These are phyloP conservation scores for Coelopa pilipes DNA, from an alignment of 2,888 invertebrate species.

Conservation along the genomic window DNA sequence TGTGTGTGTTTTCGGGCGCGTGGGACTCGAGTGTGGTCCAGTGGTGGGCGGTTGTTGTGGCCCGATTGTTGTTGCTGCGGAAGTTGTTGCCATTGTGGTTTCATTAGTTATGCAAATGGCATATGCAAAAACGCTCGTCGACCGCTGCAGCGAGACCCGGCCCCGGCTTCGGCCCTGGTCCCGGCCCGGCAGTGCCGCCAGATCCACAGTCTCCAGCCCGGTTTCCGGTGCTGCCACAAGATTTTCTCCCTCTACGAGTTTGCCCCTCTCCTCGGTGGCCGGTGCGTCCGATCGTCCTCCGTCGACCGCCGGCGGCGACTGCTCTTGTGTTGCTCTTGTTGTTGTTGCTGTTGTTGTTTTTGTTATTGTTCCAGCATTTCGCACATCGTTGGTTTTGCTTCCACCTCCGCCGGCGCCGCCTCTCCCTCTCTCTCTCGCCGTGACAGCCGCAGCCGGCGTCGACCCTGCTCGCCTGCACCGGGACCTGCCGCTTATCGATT, in stretches of 20 bases:
- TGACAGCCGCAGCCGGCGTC: neutral
- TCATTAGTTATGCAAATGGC: constrained; percentile 25
- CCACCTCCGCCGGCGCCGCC: too few species aligned
- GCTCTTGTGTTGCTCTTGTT: neutral
- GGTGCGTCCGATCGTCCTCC: neutral
- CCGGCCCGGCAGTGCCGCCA: too few species aligned
- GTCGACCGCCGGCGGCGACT: neutral
- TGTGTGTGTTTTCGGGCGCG: constrained; percentile 14
- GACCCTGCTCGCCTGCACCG: too few species aligned
- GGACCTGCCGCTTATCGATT: constrained; percentile 15
- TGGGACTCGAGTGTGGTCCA: neutral
- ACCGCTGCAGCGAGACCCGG: too few species aligned
- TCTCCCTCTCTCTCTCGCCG: too few species aligned
- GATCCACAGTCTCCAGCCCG: too few species aligned
- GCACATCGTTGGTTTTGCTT: neutral
- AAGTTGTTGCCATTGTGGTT: constrained; percentile 9
- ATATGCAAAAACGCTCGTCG: neutral
- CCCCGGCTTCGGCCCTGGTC: too few species aligned
- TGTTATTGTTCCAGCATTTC: neutral
- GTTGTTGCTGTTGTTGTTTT: neutral
- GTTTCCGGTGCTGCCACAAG: too few species aligned
- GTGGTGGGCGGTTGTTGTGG: constrained; percentile 1
- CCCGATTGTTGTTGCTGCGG: constrained; percentile 4
- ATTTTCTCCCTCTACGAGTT: too few species aligned
- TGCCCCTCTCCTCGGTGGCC: too few species aligned